Conservation (phyloP, 2,888 invertebrate species). For the Acanthoscelides obtectus region DNA sequence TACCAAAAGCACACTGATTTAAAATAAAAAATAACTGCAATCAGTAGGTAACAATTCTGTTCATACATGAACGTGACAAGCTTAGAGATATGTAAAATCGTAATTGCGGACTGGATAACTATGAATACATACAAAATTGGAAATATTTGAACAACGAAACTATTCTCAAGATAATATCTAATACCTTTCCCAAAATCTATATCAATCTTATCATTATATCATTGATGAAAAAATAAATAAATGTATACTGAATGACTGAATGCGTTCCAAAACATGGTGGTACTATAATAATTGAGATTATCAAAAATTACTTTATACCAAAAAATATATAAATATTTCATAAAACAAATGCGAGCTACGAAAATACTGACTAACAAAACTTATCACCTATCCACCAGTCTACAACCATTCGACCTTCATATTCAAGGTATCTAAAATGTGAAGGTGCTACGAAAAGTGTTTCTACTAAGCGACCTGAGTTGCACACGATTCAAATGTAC, state of each 20-base stretch:
- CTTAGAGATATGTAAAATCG: neutral
- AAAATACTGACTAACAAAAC: no score
- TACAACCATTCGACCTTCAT: neutral
- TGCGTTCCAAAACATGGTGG: no score
- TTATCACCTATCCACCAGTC: neutral
- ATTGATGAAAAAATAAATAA: neutral
- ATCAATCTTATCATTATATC: neutral
- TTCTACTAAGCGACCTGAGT: neutral
- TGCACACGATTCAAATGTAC: neutral
- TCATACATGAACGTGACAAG: neutral
- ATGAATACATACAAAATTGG: neutral
- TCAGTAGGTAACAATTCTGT: neutral
- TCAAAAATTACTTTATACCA: no score
- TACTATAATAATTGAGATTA: no score
- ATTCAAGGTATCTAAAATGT: neutral
- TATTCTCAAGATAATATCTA: neutral
- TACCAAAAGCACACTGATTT: conserved; percentile 6
- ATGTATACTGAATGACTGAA: neutral
- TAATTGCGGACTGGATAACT: neutral
- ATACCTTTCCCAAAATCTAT: neutral
- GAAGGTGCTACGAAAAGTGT: neutral
- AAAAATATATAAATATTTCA: no score
- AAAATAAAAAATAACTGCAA: neutral
- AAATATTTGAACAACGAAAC: neutral
- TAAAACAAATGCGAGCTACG: no score